These are phyloP conservation scores for Nanger granti DNA, from an alignment of 2,113 vertebrate genomes.

Conservation along the genomic window DNA sequence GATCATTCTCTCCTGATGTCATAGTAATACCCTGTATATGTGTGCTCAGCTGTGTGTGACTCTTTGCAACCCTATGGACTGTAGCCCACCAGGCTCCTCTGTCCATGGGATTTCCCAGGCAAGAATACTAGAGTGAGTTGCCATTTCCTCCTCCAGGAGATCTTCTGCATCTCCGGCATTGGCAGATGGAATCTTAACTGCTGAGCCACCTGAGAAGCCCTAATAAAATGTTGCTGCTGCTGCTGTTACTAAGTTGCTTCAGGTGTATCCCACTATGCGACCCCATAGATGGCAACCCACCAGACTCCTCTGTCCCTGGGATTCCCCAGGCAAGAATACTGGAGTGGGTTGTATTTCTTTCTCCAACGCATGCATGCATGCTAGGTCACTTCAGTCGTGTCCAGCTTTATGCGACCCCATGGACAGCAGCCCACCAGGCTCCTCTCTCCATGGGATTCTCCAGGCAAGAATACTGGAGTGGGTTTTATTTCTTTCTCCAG, in stretches of 20 bases:
- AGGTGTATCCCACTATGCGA: too few species aligned
- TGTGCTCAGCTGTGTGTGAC: neutral
- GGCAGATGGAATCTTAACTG: neutral
- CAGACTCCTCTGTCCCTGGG: too few species aligned
- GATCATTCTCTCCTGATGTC: neutral
- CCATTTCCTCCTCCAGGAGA: neutral
- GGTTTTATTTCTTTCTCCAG: neutral
- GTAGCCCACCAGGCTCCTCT: neutral
- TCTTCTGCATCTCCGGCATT: rapidly evolving
- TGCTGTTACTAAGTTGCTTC: too few species aligned
- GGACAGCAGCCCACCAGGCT: neutral
- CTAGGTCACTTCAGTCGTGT: neutral
- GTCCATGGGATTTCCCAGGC: neutral
- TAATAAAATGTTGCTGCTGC: neutral
- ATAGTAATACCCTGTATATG: neutral
- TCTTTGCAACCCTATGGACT: neutral
- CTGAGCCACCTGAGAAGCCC: neutral
- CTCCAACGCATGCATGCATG: neutral
- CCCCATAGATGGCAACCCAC: too few species aligned
- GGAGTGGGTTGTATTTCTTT: neutral
- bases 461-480: neutral
- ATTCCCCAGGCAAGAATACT: neutral
- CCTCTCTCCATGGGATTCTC: neutral
- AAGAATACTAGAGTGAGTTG: neutral
- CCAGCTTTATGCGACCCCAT: rapidly evolving